Base-by-base conservation (phyloP, 2,888 invertebrate species). In the Diaphora mendica region DNA sequence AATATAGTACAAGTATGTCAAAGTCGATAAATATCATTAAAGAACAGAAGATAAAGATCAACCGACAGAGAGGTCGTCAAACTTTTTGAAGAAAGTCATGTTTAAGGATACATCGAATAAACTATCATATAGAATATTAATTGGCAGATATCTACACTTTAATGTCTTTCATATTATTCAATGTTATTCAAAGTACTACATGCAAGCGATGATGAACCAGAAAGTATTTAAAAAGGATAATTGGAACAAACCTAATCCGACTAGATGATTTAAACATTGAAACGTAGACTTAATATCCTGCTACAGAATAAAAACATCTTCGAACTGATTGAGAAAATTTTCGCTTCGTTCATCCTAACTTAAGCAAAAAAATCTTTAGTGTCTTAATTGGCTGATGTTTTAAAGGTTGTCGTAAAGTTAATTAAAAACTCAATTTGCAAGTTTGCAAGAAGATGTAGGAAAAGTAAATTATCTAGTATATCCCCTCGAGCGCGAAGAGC, bases 381-480 rank as follows among this genome's bases (percentile, higher is more conserved):
- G 30, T 17, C 15, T 62, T 62, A 62, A 62, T 62, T 62, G 30
- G 26, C 30, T 2, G 17, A 30, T 62, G 17, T 30, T 30, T 62
- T 62, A 62, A 30, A 30, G 62, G 17, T 62, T 15, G 62, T 30
- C 30, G 13, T 30, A 62, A 17, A 62, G 62, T 62, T 62, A 62
- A 62, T 62, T 62, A 62, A 62, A 62, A 62, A 8, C 62, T 62
- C 30, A 62, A 62, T 26, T 62, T 62, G 30, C 62, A 62, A 62
- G 62, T 62, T 17, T 13, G 26, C 15, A 26, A 3, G 59, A 55
- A 55, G n/a, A 55, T 13, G 26, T 5, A 5, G 26, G 5, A 13
- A 59, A 59, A 26, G 26, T 59, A 59, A 59, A 59, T 59, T 59
- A 15, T 30, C 26, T 59, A 13, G n/a, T n/a, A n/a, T n/a, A n/a